Evolutionary conservation across 2,113 vertebrate species (phyloP).

Genomic region (Coreoperca whiteheadi): DNA sequence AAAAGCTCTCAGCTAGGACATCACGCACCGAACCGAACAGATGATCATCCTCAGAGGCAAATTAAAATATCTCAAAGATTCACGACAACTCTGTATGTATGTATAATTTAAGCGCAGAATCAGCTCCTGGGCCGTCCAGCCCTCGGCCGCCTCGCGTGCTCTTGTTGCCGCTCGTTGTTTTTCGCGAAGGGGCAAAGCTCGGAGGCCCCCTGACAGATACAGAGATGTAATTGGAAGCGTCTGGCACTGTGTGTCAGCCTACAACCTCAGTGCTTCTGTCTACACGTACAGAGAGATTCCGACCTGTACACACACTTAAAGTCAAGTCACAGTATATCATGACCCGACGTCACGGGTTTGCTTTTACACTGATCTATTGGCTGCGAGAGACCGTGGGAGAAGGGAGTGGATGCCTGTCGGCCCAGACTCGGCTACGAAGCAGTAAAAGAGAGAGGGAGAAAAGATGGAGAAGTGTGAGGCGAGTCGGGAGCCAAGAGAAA

Average conservation of each 20-base stretch:
- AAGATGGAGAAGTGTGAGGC: background rate
- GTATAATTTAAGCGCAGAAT: background rate
- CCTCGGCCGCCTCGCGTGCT: constrained; percentile 28
- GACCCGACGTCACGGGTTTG: constrained; percentile 58
- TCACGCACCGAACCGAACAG: too few relatives aligned
- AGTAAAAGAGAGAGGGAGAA: constrained; percentile 6
- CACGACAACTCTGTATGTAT: background rate
- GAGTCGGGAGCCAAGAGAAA: background rate
- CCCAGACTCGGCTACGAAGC: constrained; percentile 38
- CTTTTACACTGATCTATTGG: constrained; percentile 75
- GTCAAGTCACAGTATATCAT: constrained; percentile 74
- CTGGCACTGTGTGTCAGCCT: constrained; percentile 74
- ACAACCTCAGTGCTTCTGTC: constrained; percentile 75
- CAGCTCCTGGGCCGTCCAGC: background rate
- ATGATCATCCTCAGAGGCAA: background rate
- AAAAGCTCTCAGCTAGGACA: background rate
- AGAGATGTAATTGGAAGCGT: constrained; percentile 81
- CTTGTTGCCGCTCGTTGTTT: constrained; percentile 32
- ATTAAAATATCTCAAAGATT: background rate
- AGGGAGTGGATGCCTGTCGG: constrained; percentile 52
- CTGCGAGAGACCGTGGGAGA: constrained; percentile 76
- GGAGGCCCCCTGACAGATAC: constrained; percentile 60
- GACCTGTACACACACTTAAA: constrained; percentile 70
- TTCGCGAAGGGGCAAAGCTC: constrained; percentile 60
- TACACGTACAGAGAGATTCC: constrained; percentile 74